Evolutionary conservation across 2,113 vertebrate species (phyloP), one percentile per base, ranked within the genome.

Genomic region (Struthio camelus): DNA sequence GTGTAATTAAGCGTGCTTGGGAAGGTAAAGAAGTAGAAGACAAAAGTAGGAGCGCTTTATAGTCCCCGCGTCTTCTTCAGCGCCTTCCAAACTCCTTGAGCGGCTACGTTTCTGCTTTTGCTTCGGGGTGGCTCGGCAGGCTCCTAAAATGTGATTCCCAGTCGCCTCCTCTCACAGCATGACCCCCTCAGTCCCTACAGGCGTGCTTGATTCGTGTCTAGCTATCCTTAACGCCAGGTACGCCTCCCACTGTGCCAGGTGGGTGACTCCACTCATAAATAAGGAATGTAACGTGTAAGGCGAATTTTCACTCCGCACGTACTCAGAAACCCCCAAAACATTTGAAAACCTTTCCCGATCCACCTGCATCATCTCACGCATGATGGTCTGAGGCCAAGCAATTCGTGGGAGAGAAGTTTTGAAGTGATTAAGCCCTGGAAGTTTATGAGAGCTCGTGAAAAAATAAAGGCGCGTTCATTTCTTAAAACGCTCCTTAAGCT

Each of bases 1-100:
- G 80, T 70, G 17, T 87, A 97, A 94, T 94, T 90, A 94, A 94
- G 78, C 69, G n/a, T 4, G 80, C 53, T 70, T 87, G 54, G 42
- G 91, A 87, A 90, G 32, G 54, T 50, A 40, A 58, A 42, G 51
- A 84, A 42, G 27, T n/a, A 30, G 46, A 32, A 85, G 42, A 65
- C 80, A 72, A 34, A 90, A 93, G 70, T 72, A 79, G 82, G 86
- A 67, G 73, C 46, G 51, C 46, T 95, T 94, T 61, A 40, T 94
- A 89, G 95, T 96, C 79, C 79, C 72, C 62, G 34, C 25, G 48
- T 76, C 78, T 80, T 75, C 69, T 69, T 18, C 46, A 91, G 82
- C 73, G 38, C 81, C 48, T 85, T 93, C 84, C 62, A 17, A 67
- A 90, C 77, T 78, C 82, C 53, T 79, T 70, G 72, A 83, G 19